Conservation (phyloP, 1,140 invertebrate genomes). For the Chrysopa pallens region DNA sequence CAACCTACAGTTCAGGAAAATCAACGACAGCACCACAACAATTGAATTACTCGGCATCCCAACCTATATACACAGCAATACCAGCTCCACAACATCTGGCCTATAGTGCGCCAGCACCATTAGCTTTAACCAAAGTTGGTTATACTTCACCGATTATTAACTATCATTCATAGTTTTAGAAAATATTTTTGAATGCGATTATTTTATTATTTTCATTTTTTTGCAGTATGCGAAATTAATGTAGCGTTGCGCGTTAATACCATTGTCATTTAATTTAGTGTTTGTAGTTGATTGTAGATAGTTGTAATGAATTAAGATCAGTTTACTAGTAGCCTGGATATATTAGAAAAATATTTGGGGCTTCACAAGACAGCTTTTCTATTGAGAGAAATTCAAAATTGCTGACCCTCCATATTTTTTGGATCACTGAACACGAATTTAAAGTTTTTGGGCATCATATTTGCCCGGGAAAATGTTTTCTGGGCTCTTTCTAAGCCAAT, state of each 20-base stretch:
- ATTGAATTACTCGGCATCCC: neutral
- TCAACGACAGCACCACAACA: neutral
- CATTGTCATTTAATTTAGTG: neutral
- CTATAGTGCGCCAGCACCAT: neutral
- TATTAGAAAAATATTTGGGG: too few species aligned
- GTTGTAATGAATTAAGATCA: too few species aligned
- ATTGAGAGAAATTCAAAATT: too few species aligned
- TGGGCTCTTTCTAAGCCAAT: too few species aligned
- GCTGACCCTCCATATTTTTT: too few species aligned
- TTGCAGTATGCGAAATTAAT: neutral
- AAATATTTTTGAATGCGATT: slow-evolving; percentile 3
- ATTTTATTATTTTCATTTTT: neutral
- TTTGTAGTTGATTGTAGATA: too few species aligned
- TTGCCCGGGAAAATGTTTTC: too few species aligned
- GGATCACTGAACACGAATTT: too few species aligned
- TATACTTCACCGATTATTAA: slow-evolving; percentile 2
- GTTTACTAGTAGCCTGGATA: too few species aligned
- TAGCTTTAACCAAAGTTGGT: slow-evolving; percentile 1
- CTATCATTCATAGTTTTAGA: slow-evolving; percentile 1
- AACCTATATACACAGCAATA: neutral
- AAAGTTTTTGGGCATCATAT: too few species aligned
- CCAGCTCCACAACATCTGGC: neutral
- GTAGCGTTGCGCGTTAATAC: slow-evolving; percentile 1
- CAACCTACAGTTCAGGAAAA: slow-evolving; percentile 8
- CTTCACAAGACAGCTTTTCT: too few species aligned